phyloP scores from a whole-genome alignment of 2,113 vertebrate species.

The Sminthopsis crassicaudata region DNA sequence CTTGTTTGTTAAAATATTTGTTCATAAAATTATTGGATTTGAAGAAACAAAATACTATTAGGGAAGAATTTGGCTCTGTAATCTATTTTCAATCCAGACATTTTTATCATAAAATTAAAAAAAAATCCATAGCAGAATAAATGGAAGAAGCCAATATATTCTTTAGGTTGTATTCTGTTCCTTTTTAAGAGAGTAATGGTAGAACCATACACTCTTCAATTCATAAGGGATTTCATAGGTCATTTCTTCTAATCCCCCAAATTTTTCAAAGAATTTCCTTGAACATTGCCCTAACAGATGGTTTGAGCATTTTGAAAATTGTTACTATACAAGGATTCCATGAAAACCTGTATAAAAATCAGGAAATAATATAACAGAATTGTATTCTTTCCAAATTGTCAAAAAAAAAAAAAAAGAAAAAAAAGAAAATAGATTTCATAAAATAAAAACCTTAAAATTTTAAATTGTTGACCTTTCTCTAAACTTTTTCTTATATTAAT shows the following conservation, averaged over 20 bases:
- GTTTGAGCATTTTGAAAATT: neutral
- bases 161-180: constrained; percentile 23
- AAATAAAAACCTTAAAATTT: constrained; percentile 36
- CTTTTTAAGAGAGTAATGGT: constrained; percentile 14
- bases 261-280: neutral
- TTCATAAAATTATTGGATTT: constrained; percentile 42
- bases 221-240: neutral
- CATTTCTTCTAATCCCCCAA: neutral
- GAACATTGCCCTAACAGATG: neutral
- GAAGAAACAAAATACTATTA: constrained; percentile 32
- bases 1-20: constrained; percentile 41
- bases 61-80: constrained; percentile 3
- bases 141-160: neutral
- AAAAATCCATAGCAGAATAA: constrained; percentile 5
- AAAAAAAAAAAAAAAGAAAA: neutral
- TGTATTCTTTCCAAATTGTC: neutral
- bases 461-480: neutral
- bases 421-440: neutral
- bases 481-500: constrained; percentile 66
- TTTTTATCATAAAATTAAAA: too few species aligned
- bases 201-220: neutral
- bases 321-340: constrained; percentile 17
- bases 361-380: neutral
- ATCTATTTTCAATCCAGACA: neutral
- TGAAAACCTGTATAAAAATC: constrained; percentile 46